Percentiles rank a stretch among this genome's conserved stretches.
Evolutionary conservation across 1,140 invertebrate genomes (phyloP).

Genomic region (Nilaparvata lugens): DNA sequence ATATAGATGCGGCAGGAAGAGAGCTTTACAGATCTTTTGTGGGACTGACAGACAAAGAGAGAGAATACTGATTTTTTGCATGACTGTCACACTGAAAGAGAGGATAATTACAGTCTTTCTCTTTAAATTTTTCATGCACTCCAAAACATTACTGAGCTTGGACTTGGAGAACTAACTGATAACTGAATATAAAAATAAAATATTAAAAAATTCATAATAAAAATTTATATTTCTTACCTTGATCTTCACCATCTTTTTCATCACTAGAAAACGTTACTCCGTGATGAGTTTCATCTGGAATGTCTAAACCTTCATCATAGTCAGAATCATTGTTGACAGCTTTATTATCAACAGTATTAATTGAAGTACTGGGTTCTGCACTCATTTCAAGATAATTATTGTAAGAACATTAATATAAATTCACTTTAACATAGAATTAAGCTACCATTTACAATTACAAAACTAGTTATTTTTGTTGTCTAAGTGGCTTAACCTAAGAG

Average conservation of each 20-base stretch:
- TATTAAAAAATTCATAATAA: neutral
- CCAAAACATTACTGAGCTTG: neutral
- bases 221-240: neutral
- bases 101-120: neutral
- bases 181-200: neutral
- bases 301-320: slow-evolving; percentile 47
- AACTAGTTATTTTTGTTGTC: no score
- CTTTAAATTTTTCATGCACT: neutral
- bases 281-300: slow-evolving; percentile 45
- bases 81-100: neutral
- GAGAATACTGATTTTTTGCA: neutral
- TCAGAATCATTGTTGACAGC: slow-evolving; percentile 38
- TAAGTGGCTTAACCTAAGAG: no score
- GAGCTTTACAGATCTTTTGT: no score
- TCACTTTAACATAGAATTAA: no score
- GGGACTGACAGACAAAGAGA: no score
- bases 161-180: neutral
- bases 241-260: neutral
- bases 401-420: neutral
- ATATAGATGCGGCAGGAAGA: no score
- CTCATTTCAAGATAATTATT: neutral
- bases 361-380: neutral
- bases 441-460: no score
- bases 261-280: slow-evolving; percentile 33
- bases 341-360: neutral